Evolutionary conservation across 2,888 invertebrate genomes (phyloP), one percentile per base, ranked within the genome.

Genomic region (Dorcus hopei): DNA sequence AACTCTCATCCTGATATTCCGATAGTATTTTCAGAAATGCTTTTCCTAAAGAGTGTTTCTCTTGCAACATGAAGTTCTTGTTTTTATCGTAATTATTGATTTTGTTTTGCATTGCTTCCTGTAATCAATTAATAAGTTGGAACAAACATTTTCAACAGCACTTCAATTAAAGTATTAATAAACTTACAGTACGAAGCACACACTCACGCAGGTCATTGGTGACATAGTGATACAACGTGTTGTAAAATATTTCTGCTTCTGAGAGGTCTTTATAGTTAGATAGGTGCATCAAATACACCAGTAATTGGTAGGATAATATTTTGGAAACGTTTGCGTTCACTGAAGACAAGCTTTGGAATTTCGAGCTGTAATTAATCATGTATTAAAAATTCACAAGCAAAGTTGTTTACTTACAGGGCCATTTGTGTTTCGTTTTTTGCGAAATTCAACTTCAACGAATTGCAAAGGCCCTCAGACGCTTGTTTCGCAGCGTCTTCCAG

Each of bases 101-200:
- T 40, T 47, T 52, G 40, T 45, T 38, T 11, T 16, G 8, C 57
- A 57, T 57, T 6, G 57, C 45, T 23, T 57, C 57, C 57, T 57
- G 47, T 9, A 33, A 49, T 33, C 14, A 9, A 49, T 14, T 23
- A 49, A 49, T 38, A 53, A 16, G 7, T 14, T 50, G 41, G 3
- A 38, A 23, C 6, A 16, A 9, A 41, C 3, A 38, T 14, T 14
- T 14, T 14, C n/a, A n/a, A n/a, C n/a, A n/a, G n/a, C n/a, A n/a
- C n/a, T n/a, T n/a, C 14, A 14, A 14, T 14, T 14, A 14, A 14
- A 14, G 14, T 14, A 14, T 14, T 14, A 14, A 14, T 14, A 14
- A 14, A 14, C 57, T 57, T 52, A 57, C 57, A 26, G 47, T 52
- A 6, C 52, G 51, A 26, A 50, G 19, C 40, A 52, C 45, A 9